phyloP scores from a whole-genome alignment of 2,113 vertebrate genomes.

The Odontesthes bonariensis region DNA sequence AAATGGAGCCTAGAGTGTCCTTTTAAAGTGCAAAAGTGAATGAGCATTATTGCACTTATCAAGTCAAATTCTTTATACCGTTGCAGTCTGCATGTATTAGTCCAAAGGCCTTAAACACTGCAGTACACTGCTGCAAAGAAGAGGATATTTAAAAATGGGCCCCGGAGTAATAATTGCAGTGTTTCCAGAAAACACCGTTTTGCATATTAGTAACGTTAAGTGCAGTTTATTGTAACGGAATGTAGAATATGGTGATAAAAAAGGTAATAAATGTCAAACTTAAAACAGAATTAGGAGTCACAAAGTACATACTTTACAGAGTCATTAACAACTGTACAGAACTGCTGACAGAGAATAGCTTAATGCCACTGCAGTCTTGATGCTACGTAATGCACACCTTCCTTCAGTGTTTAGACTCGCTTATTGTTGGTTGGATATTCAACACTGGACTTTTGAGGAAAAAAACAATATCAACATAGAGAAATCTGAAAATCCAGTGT shows the following conservation, averaged over 20 bases:
- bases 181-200: constrained; percentile 39
- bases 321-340: constrained; percentile 12
- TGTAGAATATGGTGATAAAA: constrained; percentile 56
- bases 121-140: constrained; percentile 7
- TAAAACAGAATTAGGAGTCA: constrained; percentile 31
- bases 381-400: constrained; percentile 1
- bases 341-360: constrained; percentile 47
- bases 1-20: background rate
- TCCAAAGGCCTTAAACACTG: constrained; percentile 29
- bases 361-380: constrained; percentile 44
- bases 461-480: background rate
- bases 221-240: constrained; percentile 55
- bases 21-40: background rate
- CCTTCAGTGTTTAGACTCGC: background rate
- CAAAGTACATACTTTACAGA: constrained; percentile 43
- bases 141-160: constrained; percentile 7
- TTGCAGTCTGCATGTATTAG: constrained; percentile 11
- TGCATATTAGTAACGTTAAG: constrained; percentile 42
- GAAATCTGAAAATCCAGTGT: too few relatives aligned
- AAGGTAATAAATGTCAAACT: constrained; percentile 43
- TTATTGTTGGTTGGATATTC: background rate
- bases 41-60: constrained; percentile 19
- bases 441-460: background rate
- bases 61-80: constrained; percentile 9
- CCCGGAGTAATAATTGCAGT: constrained; percentile 34